Evolutionary conservation across 1,140 invertebrate species (phyloP).

Genomic region (Drosophila ogumai): DNA sequence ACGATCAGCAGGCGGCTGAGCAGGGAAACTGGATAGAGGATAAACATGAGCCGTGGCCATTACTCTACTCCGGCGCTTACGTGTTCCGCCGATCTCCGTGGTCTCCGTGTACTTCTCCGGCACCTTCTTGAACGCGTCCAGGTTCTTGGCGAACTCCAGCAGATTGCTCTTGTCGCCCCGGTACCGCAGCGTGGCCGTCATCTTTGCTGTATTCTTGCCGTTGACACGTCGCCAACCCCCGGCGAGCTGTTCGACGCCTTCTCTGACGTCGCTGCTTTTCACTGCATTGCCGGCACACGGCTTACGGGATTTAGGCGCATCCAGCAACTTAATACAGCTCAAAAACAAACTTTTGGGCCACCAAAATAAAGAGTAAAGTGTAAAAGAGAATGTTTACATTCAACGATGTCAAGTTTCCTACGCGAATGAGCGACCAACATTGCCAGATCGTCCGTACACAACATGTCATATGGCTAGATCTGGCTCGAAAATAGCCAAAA

Average conservation of each 20-base stretch:
- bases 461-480: too few relatives aligned
- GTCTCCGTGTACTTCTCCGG: conserved; percentile 93
- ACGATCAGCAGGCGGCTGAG: conserved; percentile 92
- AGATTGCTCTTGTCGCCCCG: conserved; percentile 87
- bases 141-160: conserved; percentile 91
- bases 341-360: not conserved
- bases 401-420: too few relatives aligned
- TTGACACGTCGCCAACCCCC: conserved; percentile 1
- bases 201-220: conserved; percentile 21
- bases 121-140: conserved; percentile 96
- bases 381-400: too few relatives aligned
- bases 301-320: not conserved
- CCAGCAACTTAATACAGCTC: not conserved
- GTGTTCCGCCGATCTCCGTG: conserved; percentile 92
- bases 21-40: conserved; percentile 89
- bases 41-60: not conserved
- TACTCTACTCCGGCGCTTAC: conserved; percentile 86
- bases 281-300: not conserved
- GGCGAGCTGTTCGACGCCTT: not conserved
- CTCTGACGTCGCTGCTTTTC: not conserved
- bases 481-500: too few relatives aligned
- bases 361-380: too few relatives aligned
- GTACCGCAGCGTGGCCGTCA: conserved; percentile 86
- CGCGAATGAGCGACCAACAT: too few relatives aligned
- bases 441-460: too few relatives aligned